These are phyloP conservation scores for Chrysopa pallens DNA, from an alignment of 1,140 invertebrate species.

Conservation along the genomic window DNA sequence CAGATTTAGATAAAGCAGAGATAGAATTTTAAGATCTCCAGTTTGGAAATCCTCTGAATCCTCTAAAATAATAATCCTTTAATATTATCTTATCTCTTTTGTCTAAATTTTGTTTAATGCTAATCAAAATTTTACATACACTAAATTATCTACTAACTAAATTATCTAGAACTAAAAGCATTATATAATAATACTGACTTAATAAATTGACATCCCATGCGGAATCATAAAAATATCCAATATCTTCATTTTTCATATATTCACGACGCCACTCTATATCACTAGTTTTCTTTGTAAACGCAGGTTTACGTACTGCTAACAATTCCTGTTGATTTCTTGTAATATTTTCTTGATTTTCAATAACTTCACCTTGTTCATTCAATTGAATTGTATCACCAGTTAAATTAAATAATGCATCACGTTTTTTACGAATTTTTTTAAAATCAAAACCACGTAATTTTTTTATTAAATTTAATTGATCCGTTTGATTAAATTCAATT, in stretches of 20 bases:
- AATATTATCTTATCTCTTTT: too few relatives aligned
- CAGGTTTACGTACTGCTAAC: slow-evolving; percentile 1
- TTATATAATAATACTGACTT: slow-evolving; percentile 4
- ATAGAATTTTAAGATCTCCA: too few relatives aligned
- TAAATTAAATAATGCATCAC: slow-evolving; percentile 21
- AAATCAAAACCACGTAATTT: too few relatives aligned
- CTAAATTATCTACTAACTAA: too few relatives aligned
- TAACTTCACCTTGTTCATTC: background rate
- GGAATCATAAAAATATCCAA: slow-evolving; percentile 27
- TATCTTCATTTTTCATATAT: slow-evolving; percentile 15
- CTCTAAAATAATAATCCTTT: too few relatives aligned
- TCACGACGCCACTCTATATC: slow-evolving; percentile 5
- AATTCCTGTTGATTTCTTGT: slow-evolving; percentile 3
- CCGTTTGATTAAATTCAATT: too few relatives aligned
- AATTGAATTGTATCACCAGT: slow-evolving; percentile 24
- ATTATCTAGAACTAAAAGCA: background rate
- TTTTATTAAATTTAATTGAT: too few relatives aligned
- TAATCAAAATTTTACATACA: too few relatives aligned
- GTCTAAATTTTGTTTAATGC: too few relatives aligned
- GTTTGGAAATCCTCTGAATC: too few relatives aligned
- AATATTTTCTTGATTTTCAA: slow-evolving; percentile 2
- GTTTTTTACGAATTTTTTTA: too few relatives aligned
- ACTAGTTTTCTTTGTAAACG: background rate
- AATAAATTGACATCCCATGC: slow-evolving; percentile 21
- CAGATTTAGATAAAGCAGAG: too few relatives aligned